Percentiles rank a stretch among this genome's conserved stretches.
These are phyloP conservation scores for Sebastes vulpes DNA, from an alignment of 2,797 vertebrate species.

Conservation along the genomic window DNA sequence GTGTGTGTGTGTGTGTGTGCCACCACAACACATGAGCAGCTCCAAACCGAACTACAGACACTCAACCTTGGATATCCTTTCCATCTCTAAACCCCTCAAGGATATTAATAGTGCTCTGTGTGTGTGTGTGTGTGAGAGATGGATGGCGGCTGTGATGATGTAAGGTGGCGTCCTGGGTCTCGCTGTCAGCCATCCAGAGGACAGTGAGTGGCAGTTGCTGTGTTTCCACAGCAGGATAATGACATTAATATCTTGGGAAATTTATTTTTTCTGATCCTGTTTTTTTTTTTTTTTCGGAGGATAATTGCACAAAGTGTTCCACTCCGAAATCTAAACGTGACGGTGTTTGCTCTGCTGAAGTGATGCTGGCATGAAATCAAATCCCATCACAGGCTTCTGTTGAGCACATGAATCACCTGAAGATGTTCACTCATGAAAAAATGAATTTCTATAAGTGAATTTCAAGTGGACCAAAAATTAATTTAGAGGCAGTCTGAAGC, in stretches of 20 bases:
- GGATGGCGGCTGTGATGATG: neutral
- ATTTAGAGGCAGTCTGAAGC: neutral
- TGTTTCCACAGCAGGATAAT: slow-evolving; percentile 11
- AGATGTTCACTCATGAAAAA: neutral
- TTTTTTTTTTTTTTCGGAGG: neutral
- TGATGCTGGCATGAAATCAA: neutral
- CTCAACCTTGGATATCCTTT: slow-evolving; percentile 61
- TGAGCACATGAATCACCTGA: neutral
- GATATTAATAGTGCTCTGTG: slow-evolving; percentile 30
- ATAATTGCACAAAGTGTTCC: neutral
- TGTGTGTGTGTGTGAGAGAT: neutral
- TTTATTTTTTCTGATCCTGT: neutral
- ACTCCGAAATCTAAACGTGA: neutral
- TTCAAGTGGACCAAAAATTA: neutral
- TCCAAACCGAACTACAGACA: slow-evolving; percentile 17
- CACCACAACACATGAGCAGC: slow-evolving; percentile 5
- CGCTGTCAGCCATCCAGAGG: slow-evolving; percentile 32
- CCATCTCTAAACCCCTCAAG: slow-evolving; percentile 32
- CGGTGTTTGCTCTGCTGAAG: too few species aligned
- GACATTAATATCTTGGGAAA: neutral
- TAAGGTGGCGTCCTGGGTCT: slow-evolving; percentile 14
- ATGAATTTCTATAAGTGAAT: accelerated
- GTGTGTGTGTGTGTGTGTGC: slow-evolving; percentile 5
- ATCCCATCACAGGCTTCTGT: neutral
- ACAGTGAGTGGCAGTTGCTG: slow-evolving; percentile 26